Evolutionary conservation across 2,113 vertebrate species (phyloP).

Genomic region (Erinaceus europaeus): DNA sequence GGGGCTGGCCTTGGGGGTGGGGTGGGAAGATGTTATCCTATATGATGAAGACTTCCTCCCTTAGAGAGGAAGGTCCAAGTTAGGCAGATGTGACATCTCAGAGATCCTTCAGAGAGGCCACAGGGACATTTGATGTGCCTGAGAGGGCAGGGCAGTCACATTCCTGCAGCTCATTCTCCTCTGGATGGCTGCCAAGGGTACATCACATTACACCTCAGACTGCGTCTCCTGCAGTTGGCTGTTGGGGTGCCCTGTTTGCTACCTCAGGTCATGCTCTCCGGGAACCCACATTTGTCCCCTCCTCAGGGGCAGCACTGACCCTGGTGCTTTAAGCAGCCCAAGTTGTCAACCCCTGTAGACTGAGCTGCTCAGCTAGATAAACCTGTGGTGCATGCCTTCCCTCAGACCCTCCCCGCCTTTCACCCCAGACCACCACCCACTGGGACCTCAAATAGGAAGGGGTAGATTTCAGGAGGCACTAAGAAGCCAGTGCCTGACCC

Average conservation of each 20-base stretch:
- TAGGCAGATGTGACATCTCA: not conserved
- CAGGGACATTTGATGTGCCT: not conserved
- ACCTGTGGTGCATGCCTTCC: not conserved
- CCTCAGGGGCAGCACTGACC: not conserved
- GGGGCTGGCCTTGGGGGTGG: not conserved
- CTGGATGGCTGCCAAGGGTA: not conserved
- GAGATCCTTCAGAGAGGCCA: not conserved
- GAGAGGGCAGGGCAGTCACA: not conserved
- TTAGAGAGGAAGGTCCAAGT: not conserved
- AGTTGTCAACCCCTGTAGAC: not conserved
- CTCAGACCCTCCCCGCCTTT: not conserved
- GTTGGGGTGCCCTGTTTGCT: conserved; percentile 52
- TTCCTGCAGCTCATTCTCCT: not conserved
- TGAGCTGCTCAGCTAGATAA: not conserved
- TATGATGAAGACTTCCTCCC: not conserved
- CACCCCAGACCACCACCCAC: not conserved
- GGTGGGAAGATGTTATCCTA: not conserved
- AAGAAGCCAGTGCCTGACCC: not conserved
- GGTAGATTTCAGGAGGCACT: not conserved
- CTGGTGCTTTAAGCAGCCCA: conserved; percentile 10
- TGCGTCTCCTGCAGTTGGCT: not conserved
- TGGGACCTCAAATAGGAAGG: not conserved
- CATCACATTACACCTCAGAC: not conserved
- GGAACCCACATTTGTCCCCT: not conserved
- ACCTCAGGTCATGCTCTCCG: conserved; percentile 67